Conservation (phyloP, 2,888 invertebrate genomes). For the Malachius bipustulatus region DNA sequence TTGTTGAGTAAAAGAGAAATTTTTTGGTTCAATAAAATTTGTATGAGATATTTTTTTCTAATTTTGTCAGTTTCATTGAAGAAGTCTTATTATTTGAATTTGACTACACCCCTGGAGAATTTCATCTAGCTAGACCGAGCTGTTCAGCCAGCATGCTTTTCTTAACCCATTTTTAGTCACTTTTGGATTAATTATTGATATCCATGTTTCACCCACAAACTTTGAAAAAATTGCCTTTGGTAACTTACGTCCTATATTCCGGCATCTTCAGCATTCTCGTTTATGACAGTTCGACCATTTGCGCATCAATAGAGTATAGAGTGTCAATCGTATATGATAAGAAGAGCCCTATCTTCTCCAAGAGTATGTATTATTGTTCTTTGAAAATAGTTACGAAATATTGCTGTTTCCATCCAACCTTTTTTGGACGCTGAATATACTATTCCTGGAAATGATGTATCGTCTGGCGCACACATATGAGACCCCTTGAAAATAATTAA, state of each 20-base stretch:
- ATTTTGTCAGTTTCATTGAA: no score
- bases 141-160: no score
- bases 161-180: neutral
- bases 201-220: slow-evolving; percentile 1
- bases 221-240: slow-evolving; percentile 1
- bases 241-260: slow-evolving; percentile 3
- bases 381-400: slow-evolving; percentile 20
- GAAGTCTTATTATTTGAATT: no score
- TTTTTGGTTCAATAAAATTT: no score
- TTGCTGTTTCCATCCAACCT: slow-evolving; percentile 23
- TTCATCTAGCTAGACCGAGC: no score
- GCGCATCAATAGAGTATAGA: slow-evolving; percentile 18
- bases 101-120: no score
- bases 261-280: neutral
- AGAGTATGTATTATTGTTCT: slow-evolving; percentile 14
- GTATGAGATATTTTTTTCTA: no score
- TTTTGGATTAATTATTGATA: neutral
- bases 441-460: slow-evolving; percentile 21
- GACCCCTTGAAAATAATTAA: slow-evolving; percentile 28
- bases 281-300: neutral
- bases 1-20: no score
- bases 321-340: slow-evolving; percentile 22
- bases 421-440: slow-evolving; percentile 23
- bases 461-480: slow-evolving; percentile 25
- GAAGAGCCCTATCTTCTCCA: slow-evolving; percentile 17